phyloP scores from a whole-genome alignment of 2,888 invertebrate genomes.

The Sericinus montela region DNA sequence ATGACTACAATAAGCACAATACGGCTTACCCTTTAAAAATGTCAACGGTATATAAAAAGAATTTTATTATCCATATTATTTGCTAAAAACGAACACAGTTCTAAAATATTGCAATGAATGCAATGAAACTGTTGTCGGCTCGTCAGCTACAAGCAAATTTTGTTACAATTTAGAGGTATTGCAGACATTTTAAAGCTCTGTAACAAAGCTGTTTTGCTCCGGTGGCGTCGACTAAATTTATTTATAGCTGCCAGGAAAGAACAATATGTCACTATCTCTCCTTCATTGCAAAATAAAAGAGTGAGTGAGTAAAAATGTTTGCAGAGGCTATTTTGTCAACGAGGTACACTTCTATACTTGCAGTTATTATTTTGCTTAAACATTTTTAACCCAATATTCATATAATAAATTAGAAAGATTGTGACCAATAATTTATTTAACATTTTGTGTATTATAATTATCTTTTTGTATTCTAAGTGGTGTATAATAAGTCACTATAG shows the following conservation, averaged over 20 bases:
- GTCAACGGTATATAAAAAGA: too few species aligned
- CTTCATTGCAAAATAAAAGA: slow-evolving; percentile 18
- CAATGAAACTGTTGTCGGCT: neutral
- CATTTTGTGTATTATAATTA: too few species aligned
- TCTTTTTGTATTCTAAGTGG: too few species aligned
- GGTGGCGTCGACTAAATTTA: slow-evolving; percentile 19
- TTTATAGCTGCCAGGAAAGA: slow-evolving; percentile 18
- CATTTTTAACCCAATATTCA: too few species aligned
- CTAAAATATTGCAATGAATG: too few species aligned
- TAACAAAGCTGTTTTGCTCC: slow-evolving; percentile 18
- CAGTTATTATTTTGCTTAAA: slow-evolving; percentile 2
- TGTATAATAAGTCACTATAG: too few species aligned
- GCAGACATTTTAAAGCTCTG: slow-evolving; percentile 15
- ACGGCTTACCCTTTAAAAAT: too few species aligned
- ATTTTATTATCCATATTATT: too few species aligned
- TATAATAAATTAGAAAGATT: too few species aligned
- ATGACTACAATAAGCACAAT: too few species aligned
- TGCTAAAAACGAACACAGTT: too few species aligned
- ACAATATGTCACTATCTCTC: slow-evolving; percentile 20
- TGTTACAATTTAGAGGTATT: slow-evolving; percentile 6
- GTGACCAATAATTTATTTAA: too few species aligned
- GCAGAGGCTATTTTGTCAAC: slow-evolving; percentile 16
- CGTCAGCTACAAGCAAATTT: neutral
- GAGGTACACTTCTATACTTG: slow-evolving; percentile 7
- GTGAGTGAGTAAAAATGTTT: slow-evolving; percentile 12